Conservation (phyloP, 2,113 vertebrate genomes). For the Chaenocephalus aceratus region DNA sequence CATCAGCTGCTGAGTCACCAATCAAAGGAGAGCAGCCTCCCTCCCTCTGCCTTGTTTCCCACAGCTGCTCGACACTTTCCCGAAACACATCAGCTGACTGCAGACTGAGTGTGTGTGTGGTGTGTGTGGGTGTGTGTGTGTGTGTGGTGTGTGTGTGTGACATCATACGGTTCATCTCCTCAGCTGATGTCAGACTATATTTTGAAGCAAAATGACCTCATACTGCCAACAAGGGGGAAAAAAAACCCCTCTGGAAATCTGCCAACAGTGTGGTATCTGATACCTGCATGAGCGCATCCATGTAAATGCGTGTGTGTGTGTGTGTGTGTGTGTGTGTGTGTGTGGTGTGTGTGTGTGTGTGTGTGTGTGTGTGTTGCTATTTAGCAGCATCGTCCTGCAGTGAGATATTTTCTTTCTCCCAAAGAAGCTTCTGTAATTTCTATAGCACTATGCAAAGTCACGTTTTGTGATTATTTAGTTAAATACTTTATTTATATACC, state of each 20-base stretch:
- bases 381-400: too few relatives aligned
- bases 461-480: too few relatives aligned
- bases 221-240: slow-evolving; percentile 9
- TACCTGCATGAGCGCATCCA: neutral
- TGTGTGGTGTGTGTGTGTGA: slow-evolving; percentile 18
- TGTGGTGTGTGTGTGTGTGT: neutral
- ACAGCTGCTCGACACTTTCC: slow-evolving; percentile 53
- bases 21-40: slow-evolving; percentile 61
- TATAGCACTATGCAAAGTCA: neutral
- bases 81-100: slow-evolving; percentile 52
- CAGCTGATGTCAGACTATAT: slow-evolving; percentile 67
- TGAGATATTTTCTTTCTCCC: too few relatives aligned
- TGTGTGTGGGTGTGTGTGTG: too few relatives aligned
- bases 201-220: slow-evolving; percentile 42
- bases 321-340: neutral
- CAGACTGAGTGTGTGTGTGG: neutral
- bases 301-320: neutral
- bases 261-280: neutral
- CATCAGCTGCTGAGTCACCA: slow-evolving; percentile 61
- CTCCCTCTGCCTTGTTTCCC: slow-evolving; percentile 25
- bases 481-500: too few relatives aligned
- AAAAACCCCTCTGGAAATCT: neutral
- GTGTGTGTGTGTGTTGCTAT: neutral
- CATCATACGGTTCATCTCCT: neutral
- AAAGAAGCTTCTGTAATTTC: too few relatives aligned